Conservation (phyloP, 2,797 vertebrate genomes). For the Falco columbarius region DNA sequence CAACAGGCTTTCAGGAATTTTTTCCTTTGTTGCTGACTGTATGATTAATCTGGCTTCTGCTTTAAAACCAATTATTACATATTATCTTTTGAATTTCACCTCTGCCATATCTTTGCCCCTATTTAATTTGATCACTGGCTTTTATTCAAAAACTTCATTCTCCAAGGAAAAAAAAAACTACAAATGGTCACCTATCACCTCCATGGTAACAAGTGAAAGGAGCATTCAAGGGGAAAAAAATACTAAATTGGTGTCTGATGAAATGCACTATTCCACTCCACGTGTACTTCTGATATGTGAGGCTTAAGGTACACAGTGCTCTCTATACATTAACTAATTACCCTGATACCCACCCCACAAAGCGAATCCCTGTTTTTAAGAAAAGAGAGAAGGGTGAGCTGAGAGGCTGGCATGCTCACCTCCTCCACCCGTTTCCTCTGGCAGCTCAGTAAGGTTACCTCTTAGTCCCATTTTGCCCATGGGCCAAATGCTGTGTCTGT, state of each 20-base stretch:
- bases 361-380: not conserved
- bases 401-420: not conserved
- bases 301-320: not conserved
- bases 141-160: slow-evolving; percentile 79
- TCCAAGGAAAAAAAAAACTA: slow-evolving; percentile 59
- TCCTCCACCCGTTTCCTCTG: not conserved
- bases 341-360: rapidly evolving
- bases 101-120: slow-evolving; percentile 69
- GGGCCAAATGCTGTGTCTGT: not conserved
- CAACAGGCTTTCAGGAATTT: slow-evolving; percentile 41
- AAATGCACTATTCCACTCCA: not conserved
- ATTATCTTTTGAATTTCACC: slow-evolving; percentile 79
- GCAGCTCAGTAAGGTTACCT: not conserved
- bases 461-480: not conserved
- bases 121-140: slow-evolving; percentile 76
- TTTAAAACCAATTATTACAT: slow-evolving; percentile 78
- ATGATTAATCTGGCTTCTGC: slow-evolving; percentile 73
- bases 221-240: slow-evolving; percentile 26
- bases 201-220: slow-evolving; percentile 38
- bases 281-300: rapidly evolving
- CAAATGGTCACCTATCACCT: slow-evolving; percentile 60
- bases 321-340: not conserved
- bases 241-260: not conserved
- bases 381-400: not conserved
- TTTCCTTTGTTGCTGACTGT: slow-evolving; percentile 54